Base-by-base conservation (phyloP, 2,113 vertebrate genomes). In the Zapus hudsonius region DNA sequence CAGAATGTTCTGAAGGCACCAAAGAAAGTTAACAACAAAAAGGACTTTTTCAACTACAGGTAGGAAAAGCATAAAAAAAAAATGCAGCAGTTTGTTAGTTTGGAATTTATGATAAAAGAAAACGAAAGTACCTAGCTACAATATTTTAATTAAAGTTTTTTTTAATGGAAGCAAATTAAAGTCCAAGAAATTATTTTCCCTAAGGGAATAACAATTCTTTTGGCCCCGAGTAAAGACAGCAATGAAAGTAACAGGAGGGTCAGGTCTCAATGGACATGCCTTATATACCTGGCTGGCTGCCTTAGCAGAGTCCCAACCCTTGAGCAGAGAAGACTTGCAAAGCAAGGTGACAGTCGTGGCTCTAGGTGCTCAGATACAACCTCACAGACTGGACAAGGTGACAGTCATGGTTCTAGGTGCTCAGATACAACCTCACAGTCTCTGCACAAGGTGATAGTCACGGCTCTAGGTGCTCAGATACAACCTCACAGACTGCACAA, bases 241-340 rank as follows among this genome's bases (percentile, higher is more conserved):
- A 36, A 10, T 15, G n/a, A 20, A 55, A 23, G 23, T 23, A 1
- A 20, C 0, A 0, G 1, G 10, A 10, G 7, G 4, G n/a, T 57
- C 79, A 36, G 72, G 57, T 20, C 40, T 40, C 36, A 13, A 15
- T 0, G 1, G 33, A 12, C 0, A 61, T 1, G 8, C 8, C 8
- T n/a, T 55, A 27, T 7, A 11, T 1, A 17, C 22, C 63, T 70
- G 27, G 19, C 16, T 13, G 12, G 36, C 17, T 25, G 70, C 55
- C 8, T 17, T 4, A 3, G 29, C 2, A 70, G 20, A 72, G 61
- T 7, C 57, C 25, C 8, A 17, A 25, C 12, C 6, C 2, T 1
- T 1, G 12, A 4, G 13, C 42, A 59, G 64, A 42, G 63, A 4
- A 23, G 9, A 55, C 19, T 29, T n/a, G n/a, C n/a, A n/a, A n/a